These are phyloP conservation scores for Monochamus alternatus DNA, from an alignment of 2,888 invertebrate genomes.

Conservation along the genomic window DNA sequence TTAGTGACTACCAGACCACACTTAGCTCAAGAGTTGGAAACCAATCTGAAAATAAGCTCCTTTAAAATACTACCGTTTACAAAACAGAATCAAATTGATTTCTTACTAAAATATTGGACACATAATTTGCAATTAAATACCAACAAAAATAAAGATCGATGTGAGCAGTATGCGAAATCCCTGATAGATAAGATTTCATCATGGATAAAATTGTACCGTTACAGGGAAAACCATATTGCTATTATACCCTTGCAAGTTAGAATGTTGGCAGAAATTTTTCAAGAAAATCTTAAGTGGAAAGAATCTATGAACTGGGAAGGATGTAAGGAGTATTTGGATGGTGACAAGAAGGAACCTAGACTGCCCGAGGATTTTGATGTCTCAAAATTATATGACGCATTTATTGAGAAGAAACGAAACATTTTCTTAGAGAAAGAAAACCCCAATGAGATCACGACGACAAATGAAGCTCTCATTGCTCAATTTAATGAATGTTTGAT, in stretches of 20 bases:
- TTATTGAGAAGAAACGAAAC: not conserved
- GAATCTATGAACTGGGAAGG: slow-evolving; percentile 26
- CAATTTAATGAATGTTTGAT: not conserved
- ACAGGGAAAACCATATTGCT: too few species aligned
- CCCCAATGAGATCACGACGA: not conserved
- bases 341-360: not conserved
- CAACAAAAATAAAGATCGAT: not conserved
- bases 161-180: slow-evolving; percentile 1
- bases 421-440: slow-evolving; percentile 14
- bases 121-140: not conserved
- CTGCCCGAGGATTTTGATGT: slow-evolving; percentile 10
- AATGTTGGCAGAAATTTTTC: not conserved
- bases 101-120: slow-evolving; percentile 24
- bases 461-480: not conserved
- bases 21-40: not conserved
- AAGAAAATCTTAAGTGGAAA: not conserved
- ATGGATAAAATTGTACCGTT: not conserved
- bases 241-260: too few species aligned
- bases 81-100: slow-evolving; percentile 5
- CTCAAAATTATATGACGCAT: slow-evolving; percentile 30
- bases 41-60: not conserved
- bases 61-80: slow-evolving; percentile 17
- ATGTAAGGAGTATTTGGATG: slow-evolving; percentile 25
- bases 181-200: slow-evolving; percentile 6
- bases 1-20: slow-evolving; percentile 32